Evolutionary conservation across 1,140 invertebrate species (phyloP).

Genomic region (Saccostrea cuccullata): DNA sequence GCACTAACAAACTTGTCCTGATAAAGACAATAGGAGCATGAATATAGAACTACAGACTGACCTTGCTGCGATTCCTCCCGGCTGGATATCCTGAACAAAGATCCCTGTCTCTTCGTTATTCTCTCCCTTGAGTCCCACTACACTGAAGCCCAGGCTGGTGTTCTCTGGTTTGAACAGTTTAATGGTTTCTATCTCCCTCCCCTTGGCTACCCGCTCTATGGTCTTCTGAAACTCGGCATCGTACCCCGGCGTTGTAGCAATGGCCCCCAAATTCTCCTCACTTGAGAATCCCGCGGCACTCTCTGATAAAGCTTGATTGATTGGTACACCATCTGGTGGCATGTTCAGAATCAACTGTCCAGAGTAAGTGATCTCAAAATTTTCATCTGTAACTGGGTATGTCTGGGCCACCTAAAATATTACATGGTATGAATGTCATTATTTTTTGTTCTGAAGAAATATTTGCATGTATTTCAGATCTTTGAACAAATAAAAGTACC

Average conservation of each 20-base stretch:
- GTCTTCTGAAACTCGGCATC: slow-evolving; percentile 83
- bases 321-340: slow-evolving; percentile 52
- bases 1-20: too few relatives aligned
- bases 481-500: too few relatives aligned
- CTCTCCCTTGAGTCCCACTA: slow-evolving; percentile 86
- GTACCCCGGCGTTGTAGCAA: slow-evolving; percentile 62
- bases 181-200: slow-evolving; percentile 82
- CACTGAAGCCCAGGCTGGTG: slow-evolving; percentile 87
- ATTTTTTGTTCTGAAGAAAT: too few relatives aligned
- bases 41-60: slow-evolving; percentile 74
- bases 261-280: slow-evolving; percentile 53
- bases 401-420: slow-evolving; percentile 57
- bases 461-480: too few relatives aligned
- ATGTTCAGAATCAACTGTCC: slow-evolving; percentile 68
- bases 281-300: slow-evolving; percentile 55
- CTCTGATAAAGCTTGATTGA: slow-evolving; percentile 57
- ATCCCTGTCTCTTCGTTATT: slow-evolving; percentile 86
- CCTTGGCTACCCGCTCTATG: slow-evolving; percentile 83
- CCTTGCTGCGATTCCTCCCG: slow-evolving; percentile 86
- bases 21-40: too few relatives aligned
- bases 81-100: slow-evolving; percentile 88
- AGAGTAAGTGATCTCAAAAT: slow-evolving; percentile 68
- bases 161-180: slow-evolving; percentile 87
- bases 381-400: slow-evolving; percentile 67
- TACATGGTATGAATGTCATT: too few relatives aligned